Conservation (phyloP, 2,113 vertebrate species). For the Lampris megalopsis region DNA sequence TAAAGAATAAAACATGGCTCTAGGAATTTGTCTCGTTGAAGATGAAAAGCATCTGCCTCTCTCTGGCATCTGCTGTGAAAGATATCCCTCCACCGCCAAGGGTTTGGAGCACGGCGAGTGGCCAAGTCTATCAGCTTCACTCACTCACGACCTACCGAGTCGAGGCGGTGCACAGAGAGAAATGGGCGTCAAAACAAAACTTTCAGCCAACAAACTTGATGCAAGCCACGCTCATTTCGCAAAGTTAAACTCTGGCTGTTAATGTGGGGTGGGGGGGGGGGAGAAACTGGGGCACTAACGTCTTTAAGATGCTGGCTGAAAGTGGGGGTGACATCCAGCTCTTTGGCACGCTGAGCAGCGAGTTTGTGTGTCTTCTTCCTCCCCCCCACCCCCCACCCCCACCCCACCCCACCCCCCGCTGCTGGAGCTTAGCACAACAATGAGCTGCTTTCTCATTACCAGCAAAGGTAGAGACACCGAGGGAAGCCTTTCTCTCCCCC, state of each 20-base stretch:
- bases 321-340: conserved; percentile 33
- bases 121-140: conserved; percentile 69
- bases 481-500: not conserved
- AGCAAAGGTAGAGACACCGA: conserved; percentile 35
- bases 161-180: conserved; percentile 50
- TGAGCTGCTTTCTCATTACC: conserved; percentile 52
- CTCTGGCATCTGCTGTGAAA: conserved; percentile 76
- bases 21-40: conserved; percentile 78
- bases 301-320: conserved; percentile 32
- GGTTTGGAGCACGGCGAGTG: conserved; percentile 67
- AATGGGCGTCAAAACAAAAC: conserved; percentile 64
- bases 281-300: conserved; percentile 41
- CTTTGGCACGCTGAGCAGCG: conserved; percentile 34
- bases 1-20: conserved; percentile 73
- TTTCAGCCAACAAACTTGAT: conserved; percentile 65
- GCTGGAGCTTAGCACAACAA: conserved; percentile 55
- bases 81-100: conserved; percentile 74
- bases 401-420: conserved; percentile 1
- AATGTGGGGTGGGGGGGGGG: conserved; percentile 24
- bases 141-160: conserved; percentile 51
- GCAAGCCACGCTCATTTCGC: conserved; percentile 48
- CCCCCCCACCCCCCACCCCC: not conserved
- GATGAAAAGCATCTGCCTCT: conserved; percentile 81
- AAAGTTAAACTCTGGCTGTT: conserved; percentile 43
- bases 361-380: conserved; percentile 33